Percentiles rank a stretch among this genome's conserved stretches.
phyloP scores from a whole-genome alignment of 1,140 invertebrate species.

The Vanessa atalanta region DNA sequence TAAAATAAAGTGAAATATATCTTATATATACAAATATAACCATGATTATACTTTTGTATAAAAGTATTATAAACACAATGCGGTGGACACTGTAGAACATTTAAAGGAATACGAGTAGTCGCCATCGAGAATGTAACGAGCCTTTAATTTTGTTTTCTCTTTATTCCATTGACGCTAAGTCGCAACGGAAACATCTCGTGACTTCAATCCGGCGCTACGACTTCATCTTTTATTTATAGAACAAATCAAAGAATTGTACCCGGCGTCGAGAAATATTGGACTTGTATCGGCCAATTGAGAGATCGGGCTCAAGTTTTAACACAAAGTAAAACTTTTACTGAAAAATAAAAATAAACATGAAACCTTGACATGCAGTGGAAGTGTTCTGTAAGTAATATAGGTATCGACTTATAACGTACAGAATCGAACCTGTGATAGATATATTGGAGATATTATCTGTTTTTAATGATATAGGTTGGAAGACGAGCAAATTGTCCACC shows the following conservation, averaged over 20 bases:
- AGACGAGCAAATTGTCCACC: too few species aligned
- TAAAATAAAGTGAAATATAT: too few species aligned
- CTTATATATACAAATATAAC: too few species aligned
- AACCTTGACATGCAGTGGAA: background rate
- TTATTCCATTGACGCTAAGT: conserved; percentile 16
- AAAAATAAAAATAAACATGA: background rate
- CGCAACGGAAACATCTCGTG: conserved; percentile 10
- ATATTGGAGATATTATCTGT: too few species aligned
- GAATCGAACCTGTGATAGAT: too few species aligned
- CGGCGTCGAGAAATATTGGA: conserved; percentile 1
- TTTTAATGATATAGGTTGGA: too few species aligned
- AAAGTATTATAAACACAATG: too few species aligned
- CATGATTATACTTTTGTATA: too few species aligned
- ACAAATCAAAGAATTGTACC: conserved; percentile 4
- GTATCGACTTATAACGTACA: too few species aligned
- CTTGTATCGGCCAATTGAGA: conserved; percentile 3
- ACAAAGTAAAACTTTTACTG: conserved; percentile 2
- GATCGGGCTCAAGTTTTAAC: background rate
- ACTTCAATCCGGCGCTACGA: conserved; percentile 12
- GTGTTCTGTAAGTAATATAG: too few species aligned
- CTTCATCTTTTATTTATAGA: conserved; percentile 9
- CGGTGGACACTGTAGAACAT: too few species aligned
- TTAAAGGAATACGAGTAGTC: background rate
- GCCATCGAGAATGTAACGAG: background rate
- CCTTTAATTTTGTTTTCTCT: conserved; percentile 4